Base-by-base conservation (phyloP, 2,797 vertebrate species). In the Cygnus olor region DNA sequence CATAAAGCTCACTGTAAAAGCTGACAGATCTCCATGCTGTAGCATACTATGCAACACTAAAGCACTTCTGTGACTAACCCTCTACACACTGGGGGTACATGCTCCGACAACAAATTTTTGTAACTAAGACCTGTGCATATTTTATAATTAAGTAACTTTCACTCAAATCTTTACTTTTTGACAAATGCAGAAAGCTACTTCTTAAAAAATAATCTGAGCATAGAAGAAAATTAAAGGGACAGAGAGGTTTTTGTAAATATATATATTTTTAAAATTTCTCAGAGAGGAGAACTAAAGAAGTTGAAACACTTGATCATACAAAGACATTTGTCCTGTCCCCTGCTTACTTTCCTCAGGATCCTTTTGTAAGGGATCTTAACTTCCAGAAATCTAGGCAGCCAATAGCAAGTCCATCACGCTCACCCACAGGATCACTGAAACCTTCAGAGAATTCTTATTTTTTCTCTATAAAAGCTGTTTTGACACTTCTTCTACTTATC, bases 241-340 rank as follows among this genome's bases (percentile, higher is more conserved):
- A 16, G 10, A 56, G 3, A 2, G 14, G 9, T 22, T 45, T n/a
- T n/a, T 21, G 8, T 3, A 40, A 27, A 34, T 2, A 30, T 1
- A 17, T 36, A 45, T 47, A 4, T 0, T 0, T 16, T 45, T 20
- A 54, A 45, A 22, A 34, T 0, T n/a, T 64, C 32, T 53, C 20
- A 56, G 1, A 54, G 10, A 4, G 11, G 6, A 73, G 7, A 85
- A 57, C 6, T 38, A 53, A 80, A 36, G 15, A n/a, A 73, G 58
- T 58, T 71, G 54, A 63, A 66, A 42, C 56, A 34, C 38, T 44
- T 77, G 16, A 66, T 42, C 6, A 51, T 4, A 4, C 21, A 77
- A 80, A 85, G 21, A 44, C 8, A 85, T 73, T 36, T 71, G 1
- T 71, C 27, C 17, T 78, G 18, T 68, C 19, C 44, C 20, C 61